Percentiles rank a stretch among this genome's conserved stretches.
Evolutionary conservation across 2,797 vertebrate genomes (phyloP).

Genomic region (Trachops cirrhosus): DNA sequence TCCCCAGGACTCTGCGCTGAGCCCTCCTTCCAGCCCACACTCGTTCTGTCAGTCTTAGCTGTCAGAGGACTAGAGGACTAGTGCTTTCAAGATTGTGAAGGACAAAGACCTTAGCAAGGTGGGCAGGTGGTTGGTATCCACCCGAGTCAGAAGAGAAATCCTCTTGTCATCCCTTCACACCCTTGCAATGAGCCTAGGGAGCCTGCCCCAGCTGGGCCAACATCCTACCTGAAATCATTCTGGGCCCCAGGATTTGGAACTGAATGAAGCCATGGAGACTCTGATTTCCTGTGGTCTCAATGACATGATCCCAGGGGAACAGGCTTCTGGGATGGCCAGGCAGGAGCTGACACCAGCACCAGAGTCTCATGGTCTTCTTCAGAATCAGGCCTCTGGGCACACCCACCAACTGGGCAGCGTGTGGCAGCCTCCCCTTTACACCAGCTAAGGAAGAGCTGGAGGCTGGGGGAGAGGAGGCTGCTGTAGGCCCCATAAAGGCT

Average conservation of each 20-base stretch:
- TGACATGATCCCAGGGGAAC: neutral
- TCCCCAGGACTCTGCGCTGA: neutral
- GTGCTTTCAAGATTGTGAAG: neutral
- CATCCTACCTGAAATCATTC: neutral
- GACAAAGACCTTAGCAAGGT: neutral
- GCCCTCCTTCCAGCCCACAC: neutral
- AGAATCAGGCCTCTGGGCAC: neutral
- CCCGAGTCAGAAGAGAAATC: neutral
- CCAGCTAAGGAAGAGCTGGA: rapidly evolving
- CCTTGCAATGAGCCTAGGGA: neutral
- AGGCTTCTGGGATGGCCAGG: neutral
- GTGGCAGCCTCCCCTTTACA: neutral
- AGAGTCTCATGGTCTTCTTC: neutral
- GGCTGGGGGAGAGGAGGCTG: too few relatives aligned
- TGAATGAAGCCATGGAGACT: rapidly evolving
- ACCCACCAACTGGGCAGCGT: neutral
- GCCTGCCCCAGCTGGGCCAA: neutral
- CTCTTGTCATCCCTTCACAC: neutral
- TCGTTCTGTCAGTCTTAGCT: neutral
- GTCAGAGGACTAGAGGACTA: neutral
- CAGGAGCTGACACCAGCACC: neutral
- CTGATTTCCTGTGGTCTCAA: neutral
- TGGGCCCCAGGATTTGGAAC: neutral
- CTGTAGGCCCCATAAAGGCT: neutral
- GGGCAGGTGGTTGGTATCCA: too few relatives aligned